Conservation (phyloP, 2,888 invertebrate species). For the Cheilosia pagana region DNA sequence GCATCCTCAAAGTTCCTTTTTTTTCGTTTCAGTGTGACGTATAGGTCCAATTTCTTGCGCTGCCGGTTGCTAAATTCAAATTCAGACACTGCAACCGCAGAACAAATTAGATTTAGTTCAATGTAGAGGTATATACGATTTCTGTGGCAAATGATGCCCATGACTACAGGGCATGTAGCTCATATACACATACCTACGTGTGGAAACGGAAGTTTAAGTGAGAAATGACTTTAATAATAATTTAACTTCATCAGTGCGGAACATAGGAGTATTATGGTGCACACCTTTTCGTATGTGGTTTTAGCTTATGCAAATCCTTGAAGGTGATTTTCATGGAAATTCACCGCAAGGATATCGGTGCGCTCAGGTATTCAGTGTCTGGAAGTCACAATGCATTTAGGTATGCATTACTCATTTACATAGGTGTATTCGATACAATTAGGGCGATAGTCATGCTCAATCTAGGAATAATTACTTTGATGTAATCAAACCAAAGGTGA, state of each 20-base stretch:
- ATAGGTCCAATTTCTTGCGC: not conserved
- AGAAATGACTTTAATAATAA: constrained; percentile 43
- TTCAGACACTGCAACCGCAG: constrained; percentile 31
- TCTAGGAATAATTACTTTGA: not conserved
- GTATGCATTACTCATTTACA: not conserved
- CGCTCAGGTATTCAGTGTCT: not conserved
- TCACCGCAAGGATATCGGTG: not conserved
- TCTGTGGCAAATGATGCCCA: constrained; percentile 2
- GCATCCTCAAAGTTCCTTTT: constrained; percentile 12
- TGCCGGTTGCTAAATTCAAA: constrained; percentile 8
- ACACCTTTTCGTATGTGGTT: not conserved
- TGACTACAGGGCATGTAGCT: constrained; percentile 12
- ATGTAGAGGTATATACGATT: not conserved
- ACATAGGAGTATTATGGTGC: not conserved
- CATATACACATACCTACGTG: not conserved
- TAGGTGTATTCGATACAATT: not conserved
- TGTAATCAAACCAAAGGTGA: not conserved
- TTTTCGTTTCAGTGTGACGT: not conserved
- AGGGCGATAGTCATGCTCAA: not conserved
- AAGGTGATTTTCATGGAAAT: not conserved
- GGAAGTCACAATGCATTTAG: not conserved
- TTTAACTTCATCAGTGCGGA: constrained; percentile 31
- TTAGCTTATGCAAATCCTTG: constrained; percentile 24
- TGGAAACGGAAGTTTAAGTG: constrained; percentile 39
- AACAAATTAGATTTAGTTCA: constrained; percentile 39